These are phyloP conservation scores for Zoanthus sansibaricus DNA, from an alignment of 92 coral and sea anemone genomes.

Conservation along the genomic window DNA sequence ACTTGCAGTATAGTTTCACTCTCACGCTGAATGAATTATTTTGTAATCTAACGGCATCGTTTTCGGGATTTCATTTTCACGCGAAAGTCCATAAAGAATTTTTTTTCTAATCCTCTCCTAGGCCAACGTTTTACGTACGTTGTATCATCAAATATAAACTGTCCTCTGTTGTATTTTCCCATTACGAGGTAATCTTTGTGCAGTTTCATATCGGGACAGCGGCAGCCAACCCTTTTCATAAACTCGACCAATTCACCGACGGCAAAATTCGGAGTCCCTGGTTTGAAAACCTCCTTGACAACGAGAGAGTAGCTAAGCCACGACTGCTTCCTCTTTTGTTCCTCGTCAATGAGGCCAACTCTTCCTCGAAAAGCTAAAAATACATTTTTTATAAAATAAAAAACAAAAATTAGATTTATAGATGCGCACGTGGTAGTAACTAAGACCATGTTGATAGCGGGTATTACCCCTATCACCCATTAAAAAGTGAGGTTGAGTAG, in stretches of 20 bases:
- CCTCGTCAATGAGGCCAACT: constrained; percentile 50
- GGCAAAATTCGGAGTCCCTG: constrained; percentile 13
- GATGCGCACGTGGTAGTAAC: no score
- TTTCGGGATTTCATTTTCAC: constrained; percentile 30
- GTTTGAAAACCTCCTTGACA: constrained; percentile 38
- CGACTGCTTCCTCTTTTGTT: not conserved
- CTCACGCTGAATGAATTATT: not conserved
- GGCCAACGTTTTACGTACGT: constrained; percentile 53
- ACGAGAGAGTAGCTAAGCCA: constrained; percentile 41
- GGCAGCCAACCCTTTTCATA: constrained; percentile 46
- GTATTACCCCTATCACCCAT: no score
- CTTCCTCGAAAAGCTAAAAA: constrained; percentile 59
- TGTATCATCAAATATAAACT: constrained; percentile 31
- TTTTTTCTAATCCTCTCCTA: constrained; percentile 33
- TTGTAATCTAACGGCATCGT: constrained; percentile 5
- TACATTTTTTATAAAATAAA: no score
- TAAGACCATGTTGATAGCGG: not conserved
- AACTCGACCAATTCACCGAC: constrained; percentile 26
- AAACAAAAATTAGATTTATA: no score
- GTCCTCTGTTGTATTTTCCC: constrained; percentile 45
- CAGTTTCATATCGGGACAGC: constrained; percentile 49
- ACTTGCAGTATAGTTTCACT: not conserved
- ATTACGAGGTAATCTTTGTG: constrained; percentile 52
- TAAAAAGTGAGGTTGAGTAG: no score
- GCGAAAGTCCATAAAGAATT: constrained; percentile 24